These are phyloP conservation scores for Sphaerophoria rueppellii DNA, from an alignment of 2,888 invertebrate species.

Conservation along the genomic window DNA sequence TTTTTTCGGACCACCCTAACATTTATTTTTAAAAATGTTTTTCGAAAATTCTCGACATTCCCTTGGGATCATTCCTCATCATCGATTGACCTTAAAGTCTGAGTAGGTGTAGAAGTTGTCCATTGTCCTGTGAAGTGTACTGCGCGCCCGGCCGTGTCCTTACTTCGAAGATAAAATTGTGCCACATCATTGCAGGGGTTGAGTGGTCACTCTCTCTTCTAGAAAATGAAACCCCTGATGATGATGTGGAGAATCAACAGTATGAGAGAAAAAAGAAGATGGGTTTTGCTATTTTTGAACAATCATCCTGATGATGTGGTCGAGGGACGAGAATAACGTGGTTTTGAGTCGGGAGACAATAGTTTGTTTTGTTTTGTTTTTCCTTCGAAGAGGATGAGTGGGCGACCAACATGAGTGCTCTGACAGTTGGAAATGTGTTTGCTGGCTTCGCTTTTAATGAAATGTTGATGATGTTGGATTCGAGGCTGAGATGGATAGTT, in stretches of 20 bases:
- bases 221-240: constrained; percentile 19
- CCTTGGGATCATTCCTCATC: constrained; percentile 38
- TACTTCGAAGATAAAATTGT: constrained; percentile 27
- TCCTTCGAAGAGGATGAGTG: constrained; percentile 43
- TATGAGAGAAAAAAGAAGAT: constrained; percentile 1
- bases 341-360: constrained; percentile 44
- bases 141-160: constrained; percentile 2
- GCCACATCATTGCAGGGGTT: constrained; percentile 64
- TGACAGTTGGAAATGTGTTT: constrained; percentile 47
- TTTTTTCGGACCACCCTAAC: constrained; percentile 51
- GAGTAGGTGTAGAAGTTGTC: constrained; percentile 8
- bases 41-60: constrained; percentile 37
- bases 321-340: constrained; percentile 39
- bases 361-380: constrained; percentile 47
- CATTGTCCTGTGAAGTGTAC: constrained; percentile 52
- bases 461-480: background rate
- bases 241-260: background rate
- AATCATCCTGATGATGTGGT: constrained; percentile 53
- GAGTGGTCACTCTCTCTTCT: constrained; percentile 2
- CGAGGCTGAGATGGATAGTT: constrained; percentile 23
- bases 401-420: constrained; percentile 15
- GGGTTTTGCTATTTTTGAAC: constrained; percentile 49
- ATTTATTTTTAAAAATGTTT: constrained; percentile 46
- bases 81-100: background rate
- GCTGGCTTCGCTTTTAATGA: background rate